phyloP scores from a whole-genome alignment of 2,797 vertebrate species.

The Fratercula arctica region DNA sequence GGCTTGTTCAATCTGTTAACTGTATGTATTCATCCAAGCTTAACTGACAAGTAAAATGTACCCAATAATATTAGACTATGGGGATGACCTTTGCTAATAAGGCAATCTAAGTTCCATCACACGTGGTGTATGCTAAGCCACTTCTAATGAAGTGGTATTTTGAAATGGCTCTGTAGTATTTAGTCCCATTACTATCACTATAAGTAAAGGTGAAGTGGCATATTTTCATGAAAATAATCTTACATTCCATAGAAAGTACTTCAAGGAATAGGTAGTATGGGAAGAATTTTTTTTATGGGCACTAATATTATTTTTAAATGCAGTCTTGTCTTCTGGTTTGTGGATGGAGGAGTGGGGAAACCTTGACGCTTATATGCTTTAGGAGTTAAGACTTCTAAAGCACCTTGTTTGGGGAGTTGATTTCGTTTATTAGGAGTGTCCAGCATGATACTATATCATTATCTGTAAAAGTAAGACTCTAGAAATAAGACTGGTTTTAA shows the following conservation, averaged over 20 bases:
- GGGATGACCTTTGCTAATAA: slow-evolving; percentile 63
- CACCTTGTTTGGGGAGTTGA: neutral
- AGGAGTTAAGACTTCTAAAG: neutral
- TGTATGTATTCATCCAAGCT: slow-evolving; percentile 52
- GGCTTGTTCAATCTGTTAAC: slow-evolving; percentile 67
- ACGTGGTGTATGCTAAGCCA: neutral
- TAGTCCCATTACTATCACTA: neutral
- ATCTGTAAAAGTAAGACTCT: neutral
- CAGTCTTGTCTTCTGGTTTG: neutral
- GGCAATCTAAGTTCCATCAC: neutral
- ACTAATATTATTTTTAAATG: neutral
- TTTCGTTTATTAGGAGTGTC: neutral
- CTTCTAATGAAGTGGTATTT: slow-evolving; percentile 23
- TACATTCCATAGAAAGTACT: neutral
- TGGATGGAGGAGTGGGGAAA: neutral
- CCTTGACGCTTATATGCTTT: neutral
- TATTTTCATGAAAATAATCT: neutral
- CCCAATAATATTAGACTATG: slow-evolving; percentile 33
- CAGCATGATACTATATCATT: neutral
- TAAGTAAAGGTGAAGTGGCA: neutral
- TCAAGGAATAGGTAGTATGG: neutral
- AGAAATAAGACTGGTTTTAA: neutral
- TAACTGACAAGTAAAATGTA: slow-evolving; percentile 54
- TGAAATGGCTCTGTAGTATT: neutral
- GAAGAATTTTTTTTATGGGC: neutral